Conservation (phyloP, 2,888 invertebrate genomes). For the Synanthedon vespiformis region DNA sequence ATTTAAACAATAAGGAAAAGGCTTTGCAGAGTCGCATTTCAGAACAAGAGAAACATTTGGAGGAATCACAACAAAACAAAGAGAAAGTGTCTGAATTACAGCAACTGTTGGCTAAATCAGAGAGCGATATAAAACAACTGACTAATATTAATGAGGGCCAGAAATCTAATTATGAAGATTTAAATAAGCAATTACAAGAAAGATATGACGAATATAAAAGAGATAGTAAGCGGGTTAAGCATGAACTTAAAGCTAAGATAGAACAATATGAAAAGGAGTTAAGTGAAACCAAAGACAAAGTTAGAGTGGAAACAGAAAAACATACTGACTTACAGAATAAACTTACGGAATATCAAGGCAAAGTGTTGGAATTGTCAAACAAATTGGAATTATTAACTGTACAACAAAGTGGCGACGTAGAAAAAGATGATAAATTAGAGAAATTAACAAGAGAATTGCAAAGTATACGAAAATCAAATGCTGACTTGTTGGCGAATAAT, state of each 20-base stretch:
- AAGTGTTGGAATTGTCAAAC: slow-evolving; percentile 43
- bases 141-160: slow-evolving; percentile 59
- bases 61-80: slow-evolving; percentile 40
- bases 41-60: slow-evolving; percentile 41
- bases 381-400: slow-evolving; percentile 53
- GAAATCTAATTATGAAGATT: slow-evolving; percentile 58
- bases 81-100: slow-evolving; percentile 53
- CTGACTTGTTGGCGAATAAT: slow-evolving; percentile 41
- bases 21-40: slow-evolving; percentile 34
- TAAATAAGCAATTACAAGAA: slow-evolving; percentile 50
- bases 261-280: slow-evolving; percentile 62
- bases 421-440: slow-evolving; percentile 54
- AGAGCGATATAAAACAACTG: slow-evolving; percentile 54
- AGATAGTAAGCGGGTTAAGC: slow-evolving; percentile 60
- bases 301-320: slow-evolving; percentile 45
- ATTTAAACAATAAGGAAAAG: slow-evolving; percentile 40
- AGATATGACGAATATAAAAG: slow-evolving; percentile 57
- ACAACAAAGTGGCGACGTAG: slow-evolving; percentile 46
- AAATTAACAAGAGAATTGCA: slow-evolving; percentile 55
- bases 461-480: slow-evolving; percentile 37
- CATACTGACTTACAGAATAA: slow-evolving; percentile 45
- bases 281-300: slow-evolving; percentile 43
- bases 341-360: slow-evolving; percentile 42
- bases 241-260: slow-evolving; percentile 68
- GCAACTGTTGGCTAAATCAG: slow-evolving; percentile 48